Percentiles rank a stretch among this genome's conserved stretches.
phyloP scores from a whole-genome alignment of 2,113 vertebrate species.

The Sceloporus tristichus region DNA sequence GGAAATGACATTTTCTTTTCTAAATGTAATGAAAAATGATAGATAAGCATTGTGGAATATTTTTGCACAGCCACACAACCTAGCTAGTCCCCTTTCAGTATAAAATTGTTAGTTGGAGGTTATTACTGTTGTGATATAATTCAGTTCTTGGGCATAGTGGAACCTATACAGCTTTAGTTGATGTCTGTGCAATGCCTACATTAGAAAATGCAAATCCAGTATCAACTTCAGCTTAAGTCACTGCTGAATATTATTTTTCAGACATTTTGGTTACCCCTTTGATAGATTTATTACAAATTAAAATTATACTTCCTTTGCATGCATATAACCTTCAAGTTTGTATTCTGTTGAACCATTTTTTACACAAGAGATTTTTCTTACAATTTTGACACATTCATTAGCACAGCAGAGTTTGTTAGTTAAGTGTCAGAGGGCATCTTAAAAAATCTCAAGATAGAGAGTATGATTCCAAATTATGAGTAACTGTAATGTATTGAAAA shows the following conservation, averaged over 20 bases:
- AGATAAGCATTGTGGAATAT: conserved; percentile 27
- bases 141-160: conserved; percentile 22
- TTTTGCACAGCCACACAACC: neutral
- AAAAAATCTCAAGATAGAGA: conserved; percentile 47
- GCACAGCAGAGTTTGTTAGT: conserved; percentile 49
- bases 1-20: neutral
- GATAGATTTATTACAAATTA: conserved; percentile 23
- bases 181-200: conserved; percentile 19
- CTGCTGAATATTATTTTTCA: conserved; percentile 49
- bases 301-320: conserved; percentile 56
- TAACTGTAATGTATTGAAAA: conserved; percentile 57
- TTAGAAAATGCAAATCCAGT: conserved; percentile 36
- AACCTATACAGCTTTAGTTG: conserved; percentile 17
- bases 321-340: conserved; percentile 42
- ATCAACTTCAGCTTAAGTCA: conserved; percentile 32
- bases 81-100: neutral
- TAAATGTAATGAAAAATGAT: conserved; percentile 29
- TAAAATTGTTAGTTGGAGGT: conserved; percentile 8
- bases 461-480: conserved; percentile 47
- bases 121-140: conserved; percentile 17
- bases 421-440: conserved; percentile 38
- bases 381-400: conserved; percentile 63
- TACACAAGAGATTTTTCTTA: conserved; percentile 53
- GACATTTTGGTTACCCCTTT: conserved; percentile 37
- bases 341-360: conserved; percentile 44